These are phyloP conservation scores for Rissa tridactyla DNA, from an alignment of 2,113 vertebrate genomes.

Conservation along the genomic window DNA sequence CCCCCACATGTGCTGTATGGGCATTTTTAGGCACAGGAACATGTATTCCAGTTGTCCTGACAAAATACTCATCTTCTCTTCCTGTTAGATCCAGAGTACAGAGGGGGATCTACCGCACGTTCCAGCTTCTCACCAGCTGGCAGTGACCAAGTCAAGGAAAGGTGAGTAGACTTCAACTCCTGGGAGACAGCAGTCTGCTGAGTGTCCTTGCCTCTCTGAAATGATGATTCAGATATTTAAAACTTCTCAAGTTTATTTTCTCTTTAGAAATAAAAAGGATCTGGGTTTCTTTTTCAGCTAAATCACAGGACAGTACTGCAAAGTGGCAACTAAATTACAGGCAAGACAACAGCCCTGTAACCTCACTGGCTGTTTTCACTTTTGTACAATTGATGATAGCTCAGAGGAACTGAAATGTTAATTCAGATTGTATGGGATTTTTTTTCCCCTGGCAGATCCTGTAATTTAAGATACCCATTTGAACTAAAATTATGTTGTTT, in stretches of 20 bases:
- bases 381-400: not conserved
- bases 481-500: constrained; percentile 48
- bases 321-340: constrained; percentile 38
- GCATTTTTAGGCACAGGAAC: not conserved
- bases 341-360: not conserved
- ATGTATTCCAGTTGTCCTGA: not conserved
- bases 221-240: not conserved
- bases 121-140: constrained; percentile 66
- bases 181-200: not conserved
- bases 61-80: constrained; percentile 37
- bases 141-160: constrained; percentile 75
- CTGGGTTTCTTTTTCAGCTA: not conserved
- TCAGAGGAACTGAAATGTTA: constrained; percentile 2
- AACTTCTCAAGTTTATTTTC: not conserved
- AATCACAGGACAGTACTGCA: not conserved
- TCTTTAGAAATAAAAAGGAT: not conserved
- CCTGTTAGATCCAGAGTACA: constrained; percentile 86
- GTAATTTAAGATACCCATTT: constrained; percentile 54
- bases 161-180: constrained; percentile 60
- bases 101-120: constrained; percentile 84
- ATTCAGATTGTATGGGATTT: not conserved
- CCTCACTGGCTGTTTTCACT: constrained; percentile 41
- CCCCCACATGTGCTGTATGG: not conserved
- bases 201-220: not conserved
- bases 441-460: not conserved